Conservation (phyloP, 2,797 vertebrate genomes). For the Poecilia picta region DNA sequence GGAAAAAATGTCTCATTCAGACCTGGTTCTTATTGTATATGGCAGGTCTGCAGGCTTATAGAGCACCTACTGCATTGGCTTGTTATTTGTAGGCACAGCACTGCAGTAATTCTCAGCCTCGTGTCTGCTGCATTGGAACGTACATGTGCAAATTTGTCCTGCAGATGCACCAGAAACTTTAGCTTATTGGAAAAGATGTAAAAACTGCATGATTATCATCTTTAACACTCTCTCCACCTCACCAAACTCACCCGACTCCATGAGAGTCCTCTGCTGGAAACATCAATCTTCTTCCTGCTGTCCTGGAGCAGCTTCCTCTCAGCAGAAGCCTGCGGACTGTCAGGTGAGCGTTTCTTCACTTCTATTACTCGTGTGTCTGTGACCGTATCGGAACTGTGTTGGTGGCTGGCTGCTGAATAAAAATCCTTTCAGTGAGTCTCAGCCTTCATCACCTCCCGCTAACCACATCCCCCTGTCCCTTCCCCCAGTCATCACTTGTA, state of each 20-base stretch:
- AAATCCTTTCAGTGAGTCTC: constrained; percentile 35
- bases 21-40: constrained; percentile 14
- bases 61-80: constrained; percentile 22
- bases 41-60: constrained; percentile 19
- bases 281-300: constrained; percentile 85
- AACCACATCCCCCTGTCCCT: background rate
- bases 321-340: constrained; percentile 85
- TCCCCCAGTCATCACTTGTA: constrained; percentile 18
- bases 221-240: constrained; percentile 83
- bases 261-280: constrained; percentile 87
- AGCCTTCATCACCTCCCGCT: background rate
- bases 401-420: constrained; percentile 21
- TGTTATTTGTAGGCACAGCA: constrained; percentile 16
- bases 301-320: constrained; percentile 90
- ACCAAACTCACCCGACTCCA: constrained; percentile 87
- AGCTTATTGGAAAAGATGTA: constrained; percentile 1
- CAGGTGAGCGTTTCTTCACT: constrained; percentile 73
- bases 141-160: constrained; percentile 6
- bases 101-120: constrained; percentile 21
- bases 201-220: constrained; percentile 18
- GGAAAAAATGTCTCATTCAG: constrained; percentile 26
- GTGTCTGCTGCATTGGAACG: constrained; percentile 1
- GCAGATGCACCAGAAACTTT: background rate
- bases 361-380: constrained; percentile 19
- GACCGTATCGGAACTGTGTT: constrained; percentile 6